phyloP scores from a whole-genome alignment of 2,888 invertebrate genomes.

The Scaptodrosophila latifasciaeformis region DNA sequence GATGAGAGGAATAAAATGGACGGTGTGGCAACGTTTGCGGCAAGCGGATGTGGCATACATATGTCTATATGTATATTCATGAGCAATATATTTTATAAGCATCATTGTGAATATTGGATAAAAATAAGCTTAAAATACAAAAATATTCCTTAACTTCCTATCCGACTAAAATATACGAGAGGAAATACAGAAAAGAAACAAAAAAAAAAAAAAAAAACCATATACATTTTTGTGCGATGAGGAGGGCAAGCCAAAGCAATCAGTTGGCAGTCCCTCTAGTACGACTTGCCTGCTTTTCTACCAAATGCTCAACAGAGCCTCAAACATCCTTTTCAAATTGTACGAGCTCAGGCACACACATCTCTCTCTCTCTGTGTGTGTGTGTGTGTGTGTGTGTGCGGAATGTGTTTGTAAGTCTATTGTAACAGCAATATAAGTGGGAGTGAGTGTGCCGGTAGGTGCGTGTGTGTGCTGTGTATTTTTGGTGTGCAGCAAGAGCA shows the following conservation, averaged over 20 bases:
- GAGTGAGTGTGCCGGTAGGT: no score
- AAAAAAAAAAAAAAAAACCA: background rate
- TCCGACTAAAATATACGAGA: background rate
- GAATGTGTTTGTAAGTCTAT: conserved; percentile 59
- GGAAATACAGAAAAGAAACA: no score
- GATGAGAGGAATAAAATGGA: no score
- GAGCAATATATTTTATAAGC: conserved; percentile 65
- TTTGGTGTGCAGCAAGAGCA: no score
- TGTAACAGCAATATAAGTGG: conserved; percentile 49
- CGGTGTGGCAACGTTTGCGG: background rate
- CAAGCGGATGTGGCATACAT: conserved; percentile 26
- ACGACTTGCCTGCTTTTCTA: conserved; percentile 42
- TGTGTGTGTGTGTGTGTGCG: conserved; percentile 23
- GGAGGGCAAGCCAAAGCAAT: conserved; percentile 51
- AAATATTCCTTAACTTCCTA: conserved; percentile 51
- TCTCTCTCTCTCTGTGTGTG: background rate
- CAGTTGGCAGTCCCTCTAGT: conserved; percentile 41
- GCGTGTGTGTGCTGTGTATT: background rate
- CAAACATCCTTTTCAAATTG: conserved; percentile 59
- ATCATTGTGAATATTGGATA: conserved; percentile 68
- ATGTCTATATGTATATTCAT: conserved; percentile 49
- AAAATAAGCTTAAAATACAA: conserved; percentile 61
- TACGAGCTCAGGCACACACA: conserved; percentile 21
- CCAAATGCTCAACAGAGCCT: conserved; percentile 49
- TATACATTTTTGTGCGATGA: background rate